Percentiles rank a stretch among this genome's conserved stretches.
Evolutionary conservation across 2,888 invertebrate genomes (phyloP).

Genomic region (Coenonympha glycerion): DNA sequence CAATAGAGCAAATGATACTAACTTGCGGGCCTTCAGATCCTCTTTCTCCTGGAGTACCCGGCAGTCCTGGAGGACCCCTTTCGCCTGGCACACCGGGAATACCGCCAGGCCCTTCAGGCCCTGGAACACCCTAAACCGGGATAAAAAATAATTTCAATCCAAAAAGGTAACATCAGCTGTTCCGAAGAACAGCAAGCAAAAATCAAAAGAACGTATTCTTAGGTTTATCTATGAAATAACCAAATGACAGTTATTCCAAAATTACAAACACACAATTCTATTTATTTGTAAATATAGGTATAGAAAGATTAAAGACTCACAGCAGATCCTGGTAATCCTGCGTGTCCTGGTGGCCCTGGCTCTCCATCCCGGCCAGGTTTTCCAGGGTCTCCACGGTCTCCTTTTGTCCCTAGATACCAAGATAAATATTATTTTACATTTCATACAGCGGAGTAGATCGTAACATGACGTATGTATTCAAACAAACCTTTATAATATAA

Average conservation of each 20-base stretch:
- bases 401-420: slow-evolving; percentile 46
- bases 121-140: slow-evolving; percentile 41
- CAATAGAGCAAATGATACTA: slow-evolving; percentile 11
- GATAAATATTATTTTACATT: neutral
- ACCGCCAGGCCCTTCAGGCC: slow-evolving; percentile 43
- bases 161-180: no score
- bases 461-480: no score
- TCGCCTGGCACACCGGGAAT: slow-evolving; percentile 41
- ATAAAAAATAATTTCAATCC: neutral
- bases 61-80: slow-evolving; percentile 41
- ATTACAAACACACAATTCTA: no score
- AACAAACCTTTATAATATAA: no score
- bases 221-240: no score
- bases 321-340: slow-evolving; percentile 57
- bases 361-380: slow-evolving; percentile 51
- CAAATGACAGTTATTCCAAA: no score
- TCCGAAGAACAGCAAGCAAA: no score
- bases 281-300: no score
- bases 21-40: slow-evolving; percentile 73
- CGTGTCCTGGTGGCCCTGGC: slow-evolving; percentile 48
- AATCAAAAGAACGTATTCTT: no score
- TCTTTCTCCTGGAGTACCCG: slow-evolving; percentile 54
- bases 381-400: slow-evolving; percentile 53
- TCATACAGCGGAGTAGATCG: neutral
- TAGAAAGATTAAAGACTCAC: slow-evolving; percentile 41